Percentiles rank a stretch among this genome's conserved stretches.
Evolutionary conservation across 30 jellyfish, hydroid and myxozoan genomes (phyloP).

Genomic region (Hydra vulgaris): DNA sequence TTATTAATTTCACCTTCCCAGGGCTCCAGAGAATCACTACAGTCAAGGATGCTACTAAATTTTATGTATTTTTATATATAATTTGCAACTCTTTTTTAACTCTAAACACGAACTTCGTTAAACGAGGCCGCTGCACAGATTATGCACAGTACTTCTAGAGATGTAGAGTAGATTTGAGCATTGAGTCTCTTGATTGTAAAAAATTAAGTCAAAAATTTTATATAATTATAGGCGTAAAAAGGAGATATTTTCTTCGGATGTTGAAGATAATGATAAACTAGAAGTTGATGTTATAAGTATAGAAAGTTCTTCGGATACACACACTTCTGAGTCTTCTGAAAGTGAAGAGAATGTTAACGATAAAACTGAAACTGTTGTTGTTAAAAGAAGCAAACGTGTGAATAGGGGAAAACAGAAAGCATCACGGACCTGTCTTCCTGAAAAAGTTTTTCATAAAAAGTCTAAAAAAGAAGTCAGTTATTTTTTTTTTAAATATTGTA

Average conservation of each 20-base stretch:
- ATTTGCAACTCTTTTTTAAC: too few species aligned
- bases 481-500: too few species aligned
- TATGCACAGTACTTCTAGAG: too few species aligned
- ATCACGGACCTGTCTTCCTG: background rate
- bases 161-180: too few species aligned
- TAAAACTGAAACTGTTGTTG: background rate
- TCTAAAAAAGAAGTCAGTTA: constrained; percentile 11
- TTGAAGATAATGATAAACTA: constrained; percentile 39
- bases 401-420: constrained; percentile 33
- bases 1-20: too few species aligned
- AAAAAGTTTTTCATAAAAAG: background rate
- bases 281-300: constrained; percentile 7
- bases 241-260: constrained; percentile 22
- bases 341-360: constrained; percentile 2
- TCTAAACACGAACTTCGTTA: too few species aligned
- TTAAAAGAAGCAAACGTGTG: constrained; percentile 25
- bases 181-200: background rate
- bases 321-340: constrained; percentile 8
- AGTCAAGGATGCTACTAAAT: too few species aligned
- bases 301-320: background rate
- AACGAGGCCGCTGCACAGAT: too few species aligned
- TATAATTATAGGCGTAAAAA: background rate
- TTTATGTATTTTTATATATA: too few species aligned
- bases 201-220: background rate
- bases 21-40: too few species aligned